These are phyloP conservation scores for Tricholauxania praeusta DNA, from an alignment of 2,888 invertebrate genomes.

Conservation along the genomic window DNA sequence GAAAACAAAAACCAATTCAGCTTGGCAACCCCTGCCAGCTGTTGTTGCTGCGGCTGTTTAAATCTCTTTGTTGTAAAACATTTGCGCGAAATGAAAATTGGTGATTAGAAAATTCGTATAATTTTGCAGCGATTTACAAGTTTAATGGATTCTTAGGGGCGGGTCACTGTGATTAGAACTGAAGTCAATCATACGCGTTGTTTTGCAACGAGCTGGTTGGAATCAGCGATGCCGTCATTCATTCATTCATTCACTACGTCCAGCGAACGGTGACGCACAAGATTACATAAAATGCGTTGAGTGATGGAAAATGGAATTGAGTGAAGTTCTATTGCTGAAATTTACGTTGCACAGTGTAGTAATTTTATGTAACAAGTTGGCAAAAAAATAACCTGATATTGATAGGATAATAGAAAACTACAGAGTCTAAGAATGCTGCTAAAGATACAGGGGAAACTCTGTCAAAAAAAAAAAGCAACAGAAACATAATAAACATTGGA, in stretches of 20 bases:
- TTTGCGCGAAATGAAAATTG: constrained; percentile 52
- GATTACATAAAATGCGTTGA: neutral
- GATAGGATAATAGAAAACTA: too few relatives aligned
- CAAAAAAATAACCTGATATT: too few relatives aligned
- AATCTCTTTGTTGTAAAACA: constrained; percentile 9
- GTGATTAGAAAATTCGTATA: constrained; percentile 56
- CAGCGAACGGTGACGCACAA: neutral
- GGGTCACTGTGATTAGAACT: constrained; percentile 41
- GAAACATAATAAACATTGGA: too few relatives aligned
- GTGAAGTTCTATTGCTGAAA: neutral
- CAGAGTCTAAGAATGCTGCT: too few relatives aligned
- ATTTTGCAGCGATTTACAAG: constrained; percentile 48
- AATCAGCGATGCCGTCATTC: neutral
- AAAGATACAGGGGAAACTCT: too few relatives aligned
- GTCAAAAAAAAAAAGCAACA: too few relatives aligned
- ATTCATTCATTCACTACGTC: neutral
- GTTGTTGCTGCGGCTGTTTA: too few relatives aligned
- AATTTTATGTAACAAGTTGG: too few relatives aligned
- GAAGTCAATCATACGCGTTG: constrained; percentile 19
- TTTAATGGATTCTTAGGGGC: constrained; percentile 47
- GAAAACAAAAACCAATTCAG: too few relatives aligned
- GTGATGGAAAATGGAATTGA: neutral
- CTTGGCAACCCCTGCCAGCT: too few relatives aligned
- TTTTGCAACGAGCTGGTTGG: too few relatives aligned
- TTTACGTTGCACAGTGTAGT: neutral